Percentiles rank a stretch among this genome's conserved stretches.
These are phyloP conservation scores for Leptura quadrifasciata DNA, from an alignment of 2,888 invertebrate species.

Conservation along the genomic window DNA sequence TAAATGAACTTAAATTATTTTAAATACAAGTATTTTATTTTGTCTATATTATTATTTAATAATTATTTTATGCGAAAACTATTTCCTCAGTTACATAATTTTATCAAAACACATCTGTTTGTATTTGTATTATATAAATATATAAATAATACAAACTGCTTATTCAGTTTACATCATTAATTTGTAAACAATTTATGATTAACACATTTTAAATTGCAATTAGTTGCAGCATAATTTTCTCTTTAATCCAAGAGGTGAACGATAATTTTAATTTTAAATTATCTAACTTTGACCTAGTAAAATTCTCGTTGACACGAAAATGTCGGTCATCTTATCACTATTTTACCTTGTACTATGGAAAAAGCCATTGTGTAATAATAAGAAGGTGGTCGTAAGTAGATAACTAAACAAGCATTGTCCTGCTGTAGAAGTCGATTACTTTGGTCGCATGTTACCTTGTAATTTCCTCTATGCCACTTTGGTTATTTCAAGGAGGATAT, in stretches of 20 bases:
- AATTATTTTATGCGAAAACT: neutral
- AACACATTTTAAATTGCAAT: neutral
- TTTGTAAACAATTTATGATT: neutral
- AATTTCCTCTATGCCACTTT: neutral
- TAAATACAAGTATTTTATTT: neutral
- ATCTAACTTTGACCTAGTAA: conserved; percentile 4
- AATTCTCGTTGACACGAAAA: conserved; percentile 4
- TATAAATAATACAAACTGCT: neutral
- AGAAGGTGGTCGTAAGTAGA: conserved; percentile 1
- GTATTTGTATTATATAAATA: neutral
- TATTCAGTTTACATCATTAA: neutral
- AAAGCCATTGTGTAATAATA: neutral
- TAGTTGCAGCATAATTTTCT: neutral
- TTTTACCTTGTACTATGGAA: conserved; percentile 13
- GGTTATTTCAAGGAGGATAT: neutral
- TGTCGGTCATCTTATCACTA: conserved; percentile 20
- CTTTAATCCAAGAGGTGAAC: neutral
- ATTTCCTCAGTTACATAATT: neutral
- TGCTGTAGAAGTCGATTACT: conserved; percentile 1
- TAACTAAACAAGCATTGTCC: conserved; percentile 8
- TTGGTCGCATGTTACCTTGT: neutral
- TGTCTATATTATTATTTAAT: neutral
- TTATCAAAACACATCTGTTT: neutral
- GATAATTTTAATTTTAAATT: conserved; percentile 2
- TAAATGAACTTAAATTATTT: neutral